Conservation (phyloP, 2,888 invertebrate species). For the Molanna angustata region DNA sequence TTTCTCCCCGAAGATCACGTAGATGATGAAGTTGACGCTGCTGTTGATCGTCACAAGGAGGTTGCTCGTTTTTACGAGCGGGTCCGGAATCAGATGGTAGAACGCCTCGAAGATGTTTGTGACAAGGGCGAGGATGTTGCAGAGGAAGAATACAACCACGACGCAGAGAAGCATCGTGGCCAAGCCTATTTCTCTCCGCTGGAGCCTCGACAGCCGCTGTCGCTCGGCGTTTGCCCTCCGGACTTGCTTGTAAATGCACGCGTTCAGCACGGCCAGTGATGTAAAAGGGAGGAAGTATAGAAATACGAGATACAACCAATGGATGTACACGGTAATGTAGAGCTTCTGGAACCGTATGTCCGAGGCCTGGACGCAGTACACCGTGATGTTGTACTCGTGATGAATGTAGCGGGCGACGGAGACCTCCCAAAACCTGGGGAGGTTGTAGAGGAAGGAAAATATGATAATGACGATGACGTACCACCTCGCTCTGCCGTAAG, state of each 20-base stretch:
- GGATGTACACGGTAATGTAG: conserved; percentile 85
- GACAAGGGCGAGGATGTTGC: conserved; percentile 84
- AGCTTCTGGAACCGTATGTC: conserved; percentile 64
- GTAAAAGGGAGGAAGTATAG: conserved; percentile 93
- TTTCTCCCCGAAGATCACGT: conserved; percentile 96
- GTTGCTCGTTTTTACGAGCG: conserved; percentile 80
- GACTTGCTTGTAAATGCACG: conserved; percentile 87
- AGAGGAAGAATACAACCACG: conserved; percentile 90
- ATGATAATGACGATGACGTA: conserved; percentile 80
- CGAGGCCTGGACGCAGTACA: conserved; percentile 72
- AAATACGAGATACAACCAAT: conserved; percentile 91
- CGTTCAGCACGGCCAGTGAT: conserved; percentile 84
- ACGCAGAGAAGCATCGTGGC: conserved; percentile 95
- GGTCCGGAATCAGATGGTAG: conserved; percentile 60
- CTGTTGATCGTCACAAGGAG: conserved; percentile 95
- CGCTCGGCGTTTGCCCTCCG: conserved; percentile 87
- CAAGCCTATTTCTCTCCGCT: conserved; percentile 88
- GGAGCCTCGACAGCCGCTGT: conserved; percentile 82
- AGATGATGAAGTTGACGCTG: conserved; percentile 96
- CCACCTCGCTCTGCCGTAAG: conserved; percentile 79
- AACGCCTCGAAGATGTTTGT: conserved; percentile 86
- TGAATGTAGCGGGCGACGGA: conserved; percentile 44
- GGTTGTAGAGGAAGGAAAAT: conserved; percentile 82
- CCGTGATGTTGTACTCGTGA: conserved; percentile 53
- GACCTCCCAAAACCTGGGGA: conserved; percentile 77